Evolutionary conservation across 2,113 vertebrate species (phyloP), one percentile per base, ranked within the genome.

Genomic region (Melanocharis versteri): DNA sequence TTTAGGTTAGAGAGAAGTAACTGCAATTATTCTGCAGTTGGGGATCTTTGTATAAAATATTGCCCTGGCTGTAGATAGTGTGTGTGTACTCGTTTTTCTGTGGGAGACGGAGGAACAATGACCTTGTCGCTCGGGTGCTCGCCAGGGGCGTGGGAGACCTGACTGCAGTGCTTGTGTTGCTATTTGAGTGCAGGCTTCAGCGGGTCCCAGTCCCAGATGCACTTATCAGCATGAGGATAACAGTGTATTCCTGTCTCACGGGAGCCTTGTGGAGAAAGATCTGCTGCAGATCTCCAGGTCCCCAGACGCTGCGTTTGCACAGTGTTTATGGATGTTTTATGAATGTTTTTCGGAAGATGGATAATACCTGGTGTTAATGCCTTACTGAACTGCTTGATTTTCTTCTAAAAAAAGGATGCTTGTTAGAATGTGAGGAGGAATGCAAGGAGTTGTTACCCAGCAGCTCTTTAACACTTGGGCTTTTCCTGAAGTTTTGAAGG

Each of bases 1-100:
- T 95, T 94, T 96, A 86, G 87, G 92, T 86, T 96, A 90, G 88
- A 68, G 96, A 96, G 88, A 92, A 96, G 89, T 83, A 96, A 93
- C 94, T 69, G 85, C 90, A 94, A 83, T 95, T 88, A 94, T 88
- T 95, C 95, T 77, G 85, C 79, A 86, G 51, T 92, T 3, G 7
- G 75, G 71, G 65, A 71, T 78, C 94, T 96, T 81, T 90, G 90
- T 96, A 86, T 97, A 95, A 95, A 96, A 93, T 90, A 96, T 83
- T 83, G 31, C 83, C 90, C 85, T 77, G 11, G 64, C 27, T 89
- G 65, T 73, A 96, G 93, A 92, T 92, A 83, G 88, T 66, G 79
- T 90, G 50, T 91, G 84, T 93, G 85, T 95, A 81, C 57, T 90
- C 44, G 0, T 81, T 94, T 47, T 91, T 79, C 88, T 90, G 87